These are phyloP conservation scores for Oreocharis arfaki DNA, from an alignment of 2,113 vertebrate species.

Conservation along the genomic window DNA sequence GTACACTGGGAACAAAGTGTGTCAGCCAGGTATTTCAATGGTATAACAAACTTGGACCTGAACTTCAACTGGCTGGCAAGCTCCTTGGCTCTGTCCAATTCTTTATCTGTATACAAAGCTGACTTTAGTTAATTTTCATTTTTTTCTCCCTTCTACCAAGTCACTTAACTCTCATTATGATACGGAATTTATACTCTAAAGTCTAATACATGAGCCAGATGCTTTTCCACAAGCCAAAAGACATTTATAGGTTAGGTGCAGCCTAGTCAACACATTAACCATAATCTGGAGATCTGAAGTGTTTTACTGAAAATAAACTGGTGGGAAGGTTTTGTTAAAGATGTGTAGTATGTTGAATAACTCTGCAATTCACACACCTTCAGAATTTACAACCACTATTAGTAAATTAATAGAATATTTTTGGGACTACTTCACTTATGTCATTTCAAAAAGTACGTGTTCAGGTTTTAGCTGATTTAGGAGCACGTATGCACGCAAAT, in stretches of 20 bases:
- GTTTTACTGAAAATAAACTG: not conserved
- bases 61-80: not conserved
- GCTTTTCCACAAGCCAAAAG: not conserved
- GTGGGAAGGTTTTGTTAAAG: not conserved
- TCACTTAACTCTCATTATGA: not conserved
- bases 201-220: not conserved
- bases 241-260: not conserved
- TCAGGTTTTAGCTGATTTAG: not conserved
- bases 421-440: accelerated
- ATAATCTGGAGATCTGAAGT: not conserved
- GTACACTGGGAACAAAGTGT: not conserved
- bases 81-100: not conserved
- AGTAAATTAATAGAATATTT: not conserved
- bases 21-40: not conserved
- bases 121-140: not conserved
- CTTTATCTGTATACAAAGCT: not conserved
- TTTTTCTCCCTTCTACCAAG: not conserved
- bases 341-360: not conserved
- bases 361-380: not conserved
- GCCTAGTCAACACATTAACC: not conserved
- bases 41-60: not conserved
- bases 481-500: not conserved
- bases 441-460: not conserved
- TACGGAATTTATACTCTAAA: not conserved
- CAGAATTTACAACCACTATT: not conserved